phyloP scores from a whole-genome alignment of 2,113 vertebrate genomes.

The Tinamus guttatus region DNA sequence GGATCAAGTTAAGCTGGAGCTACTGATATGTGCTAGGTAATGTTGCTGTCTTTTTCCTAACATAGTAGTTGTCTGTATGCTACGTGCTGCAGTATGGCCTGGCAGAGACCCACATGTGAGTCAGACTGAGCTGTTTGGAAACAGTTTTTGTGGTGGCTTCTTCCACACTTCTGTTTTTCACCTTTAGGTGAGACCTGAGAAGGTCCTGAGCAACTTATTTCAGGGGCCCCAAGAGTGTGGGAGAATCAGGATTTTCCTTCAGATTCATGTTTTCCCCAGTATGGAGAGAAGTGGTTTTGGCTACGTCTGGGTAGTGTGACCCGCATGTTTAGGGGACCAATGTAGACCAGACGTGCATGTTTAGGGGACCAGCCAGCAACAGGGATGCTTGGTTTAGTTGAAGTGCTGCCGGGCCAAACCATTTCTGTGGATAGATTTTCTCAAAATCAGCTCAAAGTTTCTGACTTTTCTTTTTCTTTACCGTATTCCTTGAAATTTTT shows the following conservation, averaged over 20 bases:
- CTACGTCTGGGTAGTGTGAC: not conserved
- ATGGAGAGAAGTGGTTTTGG: not conserved
- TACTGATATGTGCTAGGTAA: not conserved
- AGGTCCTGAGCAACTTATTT: not conserved
- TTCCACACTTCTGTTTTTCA: not conserved
- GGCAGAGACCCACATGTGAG: not conserved
- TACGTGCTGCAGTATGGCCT: not conserved
- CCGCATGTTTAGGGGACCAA: not conserved
- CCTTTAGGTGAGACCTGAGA: not conserved
- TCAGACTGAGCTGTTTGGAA: not conserved
- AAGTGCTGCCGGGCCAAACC: not conserved
- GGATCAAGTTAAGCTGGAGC: not conserved
- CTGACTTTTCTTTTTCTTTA: not conserved
- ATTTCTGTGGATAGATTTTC: not conserved
- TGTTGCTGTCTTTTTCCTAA: not conserved
- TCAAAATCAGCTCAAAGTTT: not conserved
- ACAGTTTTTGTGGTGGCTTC: not conserved
- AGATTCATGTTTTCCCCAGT: not conserved
- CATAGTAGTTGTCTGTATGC: not conserved
- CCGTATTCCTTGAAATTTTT: not conserved
- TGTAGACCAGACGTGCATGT: not conserved
- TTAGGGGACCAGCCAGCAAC: not conserved
- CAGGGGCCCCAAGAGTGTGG: not conserved
- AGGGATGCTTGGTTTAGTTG: not conserved
- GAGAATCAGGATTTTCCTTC: not conserved